These are phyloP conservation scores for Coreius guichenoti DNA, from an alignment of 2,797 vertebrate genomes.

Conservation along the genomic window DNA sequence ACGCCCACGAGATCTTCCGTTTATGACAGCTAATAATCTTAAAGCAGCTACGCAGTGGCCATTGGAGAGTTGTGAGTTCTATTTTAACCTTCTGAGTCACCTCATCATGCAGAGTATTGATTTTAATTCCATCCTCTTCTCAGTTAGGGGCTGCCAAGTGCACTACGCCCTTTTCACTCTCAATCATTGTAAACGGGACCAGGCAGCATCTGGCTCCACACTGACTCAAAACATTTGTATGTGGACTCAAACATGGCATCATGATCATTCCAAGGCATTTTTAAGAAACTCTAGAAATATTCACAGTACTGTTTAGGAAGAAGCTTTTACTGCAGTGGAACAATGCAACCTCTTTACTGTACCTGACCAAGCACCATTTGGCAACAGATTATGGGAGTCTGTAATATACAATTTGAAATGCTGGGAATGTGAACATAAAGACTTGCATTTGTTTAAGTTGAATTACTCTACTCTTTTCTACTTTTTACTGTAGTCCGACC, in stretches of 20 bases:
- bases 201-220: conserved; percentile 44
- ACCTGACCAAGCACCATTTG: background rate
- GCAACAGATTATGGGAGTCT: background rate
- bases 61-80: conserved; percentile 41
- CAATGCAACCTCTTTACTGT: background rate
- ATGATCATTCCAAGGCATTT: background rate
- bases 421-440: background rate
- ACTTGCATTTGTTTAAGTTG: background rate
- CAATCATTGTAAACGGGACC: conserved; percentile 58
- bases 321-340: background rate
- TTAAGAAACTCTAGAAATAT: conserved; percentile 3
- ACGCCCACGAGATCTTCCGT: background rate
- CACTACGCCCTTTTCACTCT: conserved; percentile 57
- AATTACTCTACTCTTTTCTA: background rate
- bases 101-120: conserved; percentile 66
- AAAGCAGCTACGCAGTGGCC: background rate
- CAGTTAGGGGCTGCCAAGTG: conserved; percentile 52
- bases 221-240: conserved; percentile 20
- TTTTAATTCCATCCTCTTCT: conserved; percentile 63
- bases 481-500: background rate
- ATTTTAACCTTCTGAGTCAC: conserved; percentile 65
- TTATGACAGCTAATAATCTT: conserved; percentile 41
- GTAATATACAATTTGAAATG: background rate
- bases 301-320: background rate
- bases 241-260: background rate